Evolutionary conservation across 2,888 invertebrate genomes (phyloP), one percentile per base, ranked within the genome.

Genomic region (Caenorhabditis plicata): DNA sequence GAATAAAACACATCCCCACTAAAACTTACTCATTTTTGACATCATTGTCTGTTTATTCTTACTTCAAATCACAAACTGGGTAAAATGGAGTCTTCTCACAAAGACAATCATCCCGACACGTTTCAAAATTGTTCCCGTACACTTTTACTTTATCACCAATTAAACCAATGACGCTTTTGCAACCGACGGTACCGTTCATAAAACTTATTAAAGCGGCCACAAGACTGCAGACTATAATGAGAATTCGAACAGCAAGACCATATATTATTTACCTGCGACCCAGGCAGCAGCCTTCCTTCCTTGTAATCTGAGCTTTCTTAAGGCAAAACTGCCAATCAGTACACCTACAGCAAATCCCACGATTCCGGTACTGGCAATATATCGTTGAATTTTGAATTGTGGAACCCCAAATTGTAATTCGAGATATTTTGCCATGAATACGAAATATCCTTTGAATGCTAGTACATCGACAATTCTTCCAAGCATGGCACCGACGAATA

Each of bases 391-490:
- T 39, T 71, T 62, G 49, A 69, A 76, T 46, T 78, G 78, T 0
- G 80, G 79, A 29, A 80, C 67, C 22, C 79, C 81, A 55, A 78
- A 80, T 47, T 80, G 80, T 23, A 75, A 58, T 54, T 80, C 79
- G 33, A 81, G 49, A 50, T 80, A 80, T 46, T 80, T 80, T 9
- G 75, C 76, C 20, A 80, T 68, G 50, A 81, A 80, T 11, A 80
- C 77, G 54, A 77, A 77, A 54, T 77, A 81, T 27, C 64, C 75
- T 45, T 80, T 78, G 67, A 80, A 80, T 1, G 80, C 80, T 26
- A 80, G 54, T 1, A 80, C 80, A 46, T 81, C 81, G 27, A 80
- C 68, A 38, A 81, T 75, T 42, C 81, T 55, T 25, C 81, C 81
- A 26, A 71, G 54, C 56, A 80, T 60, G 5, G 70, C 60, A 22